Conservation (phyloP, 2,113 vertebrate genomes). For the Elaphurus davidianus region DNA sequence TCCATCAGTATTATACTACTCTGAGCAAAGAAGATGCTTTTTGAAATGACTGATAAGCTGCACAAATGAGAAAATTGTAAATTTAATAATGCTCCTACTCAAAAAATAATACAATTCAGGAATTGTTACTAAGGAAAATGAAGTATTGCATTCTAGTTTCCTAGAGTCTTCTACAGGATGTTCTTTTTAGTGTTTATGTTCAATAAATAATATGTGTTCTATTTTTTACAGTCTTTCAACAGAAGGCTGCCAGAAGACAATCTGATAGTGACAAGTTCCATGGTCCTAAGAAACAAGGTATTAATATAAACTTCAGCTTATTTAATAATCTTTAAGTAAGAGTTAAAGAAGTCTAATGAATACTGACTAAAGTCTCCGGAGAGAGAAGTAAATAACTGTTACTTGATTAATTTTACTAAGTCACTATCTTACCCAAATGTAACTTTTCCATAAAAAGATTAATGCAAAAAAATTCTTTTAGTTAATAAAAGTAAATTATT, state of each 20-base stretch:
- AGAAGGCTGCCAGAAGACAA: conserved; percentile 79
- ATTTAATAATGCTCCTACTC: conserved; percentile 52
- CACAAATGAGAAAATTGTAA: conserved; percentile 56
- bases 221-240: conserved; percentile 87
- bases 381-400: neutral
- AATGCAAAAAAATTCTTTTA: neutral
- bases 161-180: neutral
- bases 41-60: conserved; percentile 45
- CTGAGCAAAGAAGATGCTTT: conserved; percentile 39
- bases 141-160: neutral
- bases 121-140: conserved; percentile 39
- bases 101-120: conserved; percentile 38
- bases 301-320: conserved; percentile 36
- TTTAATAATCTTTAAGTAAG: neutral
- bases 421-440: neutral
- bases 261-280: conserved; percentile 75
- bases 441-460: neutral
- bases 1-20: neutral
- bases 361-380: neutral
- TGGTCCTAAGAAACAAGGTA: conserved; percentile 84
- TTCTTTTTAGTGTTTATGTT: neutral
- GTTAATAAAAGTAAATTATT: neutral
- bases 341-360: conserved; percentile 21
- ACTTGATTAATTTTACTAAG: conserved; percentile 30
- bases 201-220: neutral